Evolutionary conservation across 2,888 invertebrate species (phyloP).

Genomic region (Synergus itoensis): DNA sequence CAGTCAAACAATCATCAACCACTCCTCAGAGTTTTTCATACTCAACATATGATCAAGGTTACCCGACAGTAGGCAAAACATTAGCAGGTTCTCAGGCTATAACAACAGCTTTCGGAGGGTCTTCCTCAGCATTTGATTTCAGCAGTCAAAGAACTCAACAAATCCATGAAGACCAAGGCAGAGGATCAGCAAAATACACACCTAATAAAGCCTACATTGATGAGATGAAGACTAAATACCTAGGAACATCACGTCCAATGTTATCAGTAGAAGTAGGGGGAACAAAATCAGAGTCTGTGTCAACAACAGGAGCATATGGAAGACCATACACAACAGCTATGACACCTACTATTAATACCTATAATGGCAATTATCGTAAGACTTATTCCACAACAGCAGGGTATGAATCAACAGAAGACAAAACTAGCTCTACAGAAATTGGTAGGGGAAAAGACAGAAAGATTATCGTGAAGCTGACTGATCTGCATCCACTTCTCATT

Average conservation of each 20-base stretch:
- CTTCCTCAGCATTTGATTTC: constrained; percentile 33
- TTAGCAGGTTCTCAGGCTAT: constrained; percentile 41
- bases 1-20: constrained; percentile 53
- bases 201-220: constrained; percentile 60
- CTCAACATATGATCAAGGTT: constrained; percentile 50
- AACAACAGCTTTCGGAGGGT: constrained; percentile 47
- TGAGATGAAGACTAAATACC: constrained; percentile 46
- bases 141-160: background rate
- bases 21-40: constrained; percentile 46
- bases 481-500: constrained; percentile 85
- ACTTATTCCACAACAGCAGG: constrained; percentile 54
- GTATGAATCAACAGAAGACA: constrained; percentile 60
- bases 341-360: constrained; percentile 60
- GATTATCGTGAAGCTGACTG: constrained; percentile 85
- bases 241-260: constrained; percentile 44
- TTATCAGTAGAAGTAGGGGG: constrained; percentile 42
- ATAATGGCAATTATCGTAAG: constrained; percentile 58
- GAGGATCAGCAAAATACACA: constrained; percentile 66
- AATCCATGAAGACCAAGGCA: constrained; percentile 58
- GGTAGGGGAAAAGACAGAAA: constrained; percentile 74
- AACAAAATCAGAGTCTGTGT: constrained; percentile 44
- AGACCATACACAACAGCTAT: constrained; percentile 43
- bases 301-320: constrained; percentile 22
- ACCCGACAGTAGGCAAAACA: constrained; percentile 43
- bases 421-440: constrained; percentile 25